Base-by-base conservation (phyloP, 2,113 vertebrate species). In the Psilopogon haemacephalus region DNA sequence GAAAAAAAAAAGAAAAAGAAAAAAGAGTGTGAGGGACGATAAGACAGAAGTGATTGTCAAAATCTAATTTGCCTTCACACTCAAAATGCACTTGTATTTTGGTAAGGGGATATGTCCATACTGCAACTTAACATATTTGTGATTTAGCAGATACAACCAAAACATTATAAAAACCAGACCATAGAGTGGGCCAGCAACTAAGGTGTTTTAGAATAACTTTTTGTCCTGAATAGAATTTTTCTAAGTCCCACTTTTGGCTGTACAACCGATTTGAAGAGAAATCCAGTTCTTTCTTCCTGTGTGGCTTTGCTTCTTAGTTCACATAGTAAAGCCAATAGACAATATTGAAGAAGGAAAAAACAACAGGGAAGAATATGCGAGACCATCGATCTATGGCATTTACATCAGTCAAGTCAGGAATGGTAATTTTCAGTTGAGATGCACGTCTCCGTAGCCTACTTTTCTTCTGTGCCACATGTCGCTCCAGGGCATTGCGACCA, bases 381-480 rank as follows among this genome's bases (percentile, higher is more conserved):
- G 99, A 99, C 99, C 99, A 99, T 95, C 98, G 98, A 97, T 99
- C 99, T 82, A 99, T 99, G 97, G 99, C 99, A 96, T 99, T 99
- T 81, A 99, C 99, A 91, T 99, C 99, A 97, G 99, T 99, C 98
- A 99, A 98, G 98, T 99, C 99, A 72, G 99, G 99, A 94, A 99
- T 99, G 96, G 93, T 99, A 95, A 99, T 99, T 97, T 99, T 99
- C 89, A 99, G 98, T 60, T 99, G 99, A 19, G 99, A 99, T 5
- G 99, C 98, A 3, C 98, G 98, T 88, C 99, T 97, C 93, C 99
- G 97, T 98, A 99, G 98, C 88, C 99, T 97, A 65, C 98, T 99
- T 86, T 99, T 99, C 98, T 99, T 99, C 94, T 99, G 99, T 58
- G 98, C 98, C 96, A 99, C 98, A 1, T 99, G 99, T 76, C 98